Evolutionary conservation across 2,888 invertebrate species (phyloP).

Genomic region (Andrena dorsata): DNA sequence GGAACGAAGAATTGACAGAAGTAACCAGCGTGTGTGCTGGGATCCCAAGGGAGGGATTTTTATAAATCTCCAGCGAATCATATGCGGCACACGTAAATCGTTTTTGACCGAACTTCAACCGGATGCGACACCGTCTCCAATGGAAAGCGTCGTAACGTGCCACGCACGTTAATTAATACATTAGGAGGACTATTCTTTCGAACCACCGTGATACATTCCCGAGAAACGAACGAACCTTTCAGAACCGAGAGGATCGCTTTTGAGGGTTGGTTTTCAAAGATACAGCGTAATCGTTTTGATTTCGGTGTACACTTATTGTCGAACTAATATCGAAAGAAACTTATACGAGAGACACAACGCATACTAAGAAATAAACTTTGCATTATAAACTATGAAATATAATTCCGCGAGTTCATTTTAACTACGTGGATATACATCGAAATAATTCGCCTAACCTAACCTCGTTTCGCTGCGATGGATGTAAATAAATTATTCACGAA

Average conservation of each 20-base stretch:
- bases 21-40: too few relatives aligned
- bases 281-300: not conserved
- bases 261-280: not conserved
- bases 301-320: not conserved
- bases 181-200: constrained; percentile 45
- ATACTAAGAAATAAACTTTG: too few relatives aligned
- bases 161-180: constrained; percentile 54
- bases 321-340: too few relatives aligned
- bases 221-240: not conserved
- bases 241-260: not conserved
- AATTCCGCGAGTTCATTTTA: too few relatives aligned
- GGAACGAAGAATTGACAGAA: not conserved
- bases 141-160: constrained; percentile 61
- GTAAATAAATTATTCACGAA: too few relatives aligned
- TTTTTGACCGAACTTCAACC: constrained; percentile 74
- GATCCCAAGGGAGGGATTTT: constrained; percentile 32
- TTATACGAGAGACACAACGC: too few relatives aligned
- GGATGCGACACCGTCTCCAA: constrained; percentile 72
- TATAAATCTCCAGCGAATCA: constrained; percentile 42
- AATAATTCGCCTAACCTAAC: too few relatives aligned
- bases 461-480: too few relatives aligned
- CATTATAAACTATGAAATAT: too few relatives aligned
- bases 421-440: too few relatives aligned
- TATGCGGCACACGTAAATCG: constrained; percentile 65
- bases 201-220: not conserved